Evolutionary conservation across 2,113 vertebrate species (phyloP).

Genomic region (Cinclus mexicanus): DNA sequence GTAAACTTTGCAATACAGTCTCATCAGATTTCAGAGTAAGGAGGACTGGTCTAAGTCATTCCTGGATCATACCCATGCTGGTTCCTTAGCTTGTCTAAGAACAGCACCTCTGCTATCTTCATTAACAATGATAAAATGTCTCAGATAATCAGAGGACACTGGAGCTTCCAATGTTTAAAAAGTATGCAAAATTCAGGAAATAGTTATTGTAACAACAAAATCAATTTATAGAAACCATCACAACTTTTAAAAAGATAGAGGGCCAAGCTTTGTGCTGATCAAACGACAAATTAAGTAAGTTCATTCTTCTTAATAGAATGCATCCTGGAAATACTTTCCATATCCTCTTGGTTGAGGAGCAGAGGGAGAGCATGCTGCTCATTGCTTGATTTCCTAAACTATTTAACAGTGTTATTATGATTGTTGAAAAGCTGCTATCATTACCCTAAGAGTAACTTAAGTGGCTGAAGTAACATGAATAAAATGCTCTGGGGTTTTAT

Average conservation of each 20-base stretch:
- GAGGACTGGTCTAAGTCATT: not conserved
- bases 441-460: not conserved
- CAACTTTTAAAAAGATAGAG: not conserved
- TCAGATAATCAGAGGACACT: not conserved
- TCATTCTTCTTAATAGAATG: not conserved
- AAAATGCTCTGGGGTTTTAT: not conserved
- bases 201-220: not conserved
- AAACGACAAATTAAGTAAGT: not conserved
- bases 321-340: not conserved
- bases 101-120: not conserved
- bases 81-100: not conserved
- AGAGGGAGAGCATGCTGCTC: not conserved
- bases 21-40: not conserved
- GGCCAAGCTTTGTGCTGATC: not conserved
- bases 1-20: not conserved
- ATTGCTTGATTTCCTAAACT: not conserved
- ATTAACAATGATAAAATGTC: conserved; percentile 19
- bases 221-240: not conserved
- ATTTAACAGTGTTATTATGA: not conserved
- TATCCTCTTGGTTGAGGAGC: not conserved
- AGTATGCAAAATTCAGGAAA: not conserved
- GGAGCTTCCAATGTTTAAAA: not conserved
- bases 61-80: not conserved
- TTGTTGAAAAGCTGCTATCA: not conserved
- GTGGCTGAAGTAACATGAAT: not conserved